Conservation (phyloP, 2,888 invertebrate genomes). For the Nycteola revayana region DNA sequence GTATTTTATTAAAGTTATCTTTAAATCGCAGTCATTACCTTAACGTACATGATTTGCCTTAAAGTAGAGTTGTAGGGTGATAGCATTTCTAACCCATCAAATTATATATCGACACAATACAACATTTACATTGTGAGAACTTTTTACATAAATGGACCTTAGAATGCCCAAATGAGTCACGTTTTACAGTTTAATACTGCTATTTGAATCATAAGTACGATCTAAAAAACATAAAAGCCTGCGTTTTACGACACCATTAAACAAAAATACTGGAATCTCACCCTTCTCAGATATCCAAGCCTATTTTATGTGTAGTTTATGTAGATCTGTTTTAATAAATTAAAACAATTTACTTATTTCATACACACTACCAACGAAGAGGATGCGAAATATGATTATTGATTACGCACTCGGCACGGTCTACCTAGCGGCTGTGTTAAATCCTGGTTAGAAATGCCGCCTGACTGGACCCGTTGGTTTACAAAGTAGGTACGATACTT, state of each 20-base stretch:
- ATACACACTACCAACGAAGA: slow-evolving; percentile 17
- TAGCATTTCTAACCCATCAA: too few relatives aligned
- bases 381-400: slow-evolving; percentile 31
- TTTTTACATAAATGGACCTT: too few relatives aligned
- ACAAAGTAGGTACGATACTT: slow-evolving; percentile 52
- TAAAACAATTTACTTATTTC: slow-evolving; percentile 13
- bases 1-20: too few relatives aligned
- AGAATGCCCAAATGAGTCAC: too few relatives aligned
- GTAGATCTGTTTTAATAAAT: slow-evolving; percentile 17
- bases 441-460: slow-evolving; percentile 55
- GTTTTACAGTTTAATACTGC: too few relatives aligned
- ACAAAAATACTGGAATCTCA: not conserved
- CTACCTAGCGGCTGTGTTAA: slow-evolving; percentile 33
- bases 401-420: slow-evolving; percentile 23
- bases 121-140: too few relatives aligned
- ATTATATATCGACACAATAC: too few relatives aligned
- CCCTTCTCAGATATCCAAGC: too few relatives aligned
- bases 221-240: slow-evolving; percentile 2
- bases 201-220: too few relatives aligned
- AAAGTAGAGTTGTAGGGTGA: too few relatives aligned
- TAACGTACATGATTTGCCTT: too few relatives aligned
- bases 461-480: slow-evolving; percentile 49
- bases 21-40: too few relatives aligned
- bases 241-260: slow-evolving; percentile 10
- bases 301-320: not conserved